These are phyloP conservation scores for Albula goreensis DNA, from an alignment of 2,113 vertebrate genomes.

Conservation along the genomic window DNA sequence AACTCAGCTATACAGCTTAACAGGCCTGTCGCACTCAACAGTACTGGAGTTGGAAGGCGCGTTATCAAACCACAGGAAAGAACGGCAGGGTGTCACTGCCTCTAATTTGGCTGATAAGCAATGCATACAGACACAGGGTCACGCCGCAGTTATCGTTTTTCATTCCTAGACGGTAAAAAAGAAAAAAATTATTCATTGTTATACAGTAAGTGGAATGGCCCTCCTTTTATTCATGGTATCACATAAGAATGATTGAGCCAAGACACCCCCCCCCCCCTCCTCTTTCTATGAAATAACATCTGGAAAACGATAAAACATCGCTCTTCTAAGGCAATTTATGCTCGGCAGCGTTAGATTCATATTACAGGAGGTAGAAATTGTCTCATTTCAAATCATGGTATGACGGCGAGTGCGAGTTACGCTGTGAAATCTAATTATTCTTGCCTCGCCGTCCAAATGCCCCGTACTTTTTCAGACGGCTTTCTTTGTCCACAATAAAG, in stretches of 20 bases:
- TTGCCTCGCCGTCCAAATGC: not conserved
- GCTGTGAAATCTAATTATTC: not conserved
- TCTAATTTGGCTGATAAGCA: no score
- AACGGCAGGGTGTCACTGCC: no score
- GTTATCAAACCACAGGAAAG: no score
- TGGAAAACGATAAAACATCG: not conserved
- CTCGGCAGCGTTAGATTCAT: not conserved
- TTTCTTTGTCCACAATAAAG: no score
- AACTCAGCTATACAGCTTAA: not conserved
- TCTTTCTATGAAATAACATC: not conserved
- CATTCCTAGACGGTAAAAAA: not conserved
- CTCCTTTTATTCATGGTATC: not conserved
- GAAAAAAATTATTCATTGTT: not conserved
- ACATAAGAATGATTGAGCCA: not conserved
- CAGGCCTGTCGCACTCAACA: not conserved
- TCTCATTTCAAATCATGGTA: not conserved
- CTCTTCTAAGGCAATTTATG: not conserved
- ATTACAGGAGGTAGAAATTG: not conserved
- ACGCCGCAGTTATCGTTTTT: not conserved
- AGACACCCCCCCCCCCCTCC: no score
- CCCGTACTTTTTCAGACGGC: not conserved
- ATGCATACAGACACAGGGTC: not conserved
- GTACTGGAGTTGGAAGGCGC: no score
- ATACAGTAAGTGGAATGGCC: not conserved
- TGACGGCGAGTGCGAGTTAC: not conserved